phyloP scores from a whole-genome alignment of 1,140 invertebrate species.

The Melipona quadrifasciata region DNA sequence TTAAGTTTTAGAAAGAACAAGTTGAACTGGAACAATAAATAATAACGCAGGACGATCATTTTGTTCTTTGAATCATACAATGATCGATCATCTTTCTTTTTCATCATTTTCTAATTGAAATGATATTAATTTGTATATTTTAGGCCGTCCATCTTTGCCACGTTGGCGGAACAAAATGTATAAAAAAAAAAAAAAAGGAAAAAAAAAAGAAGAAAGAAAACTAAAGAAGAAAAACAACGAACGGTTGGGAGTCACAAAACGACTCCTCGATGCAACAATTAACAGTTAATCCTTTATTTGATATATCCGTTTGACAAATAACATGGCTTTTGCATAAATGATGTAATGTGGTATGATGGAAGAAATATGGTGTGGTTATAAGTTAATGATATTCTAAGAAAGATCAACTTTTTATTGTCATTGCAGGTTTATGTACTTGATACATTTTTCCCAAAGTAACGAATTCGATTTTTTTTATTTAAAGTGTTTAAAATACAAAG shows the following conservation, averaged over 20 bases:
- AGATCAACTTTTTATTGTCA: neutral
- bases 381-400: neutral
- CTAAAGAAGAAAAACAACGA: neutral
- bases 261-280: neutral
- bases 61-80: neutral
- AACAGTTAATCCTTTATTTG: conserved; percentile 42
- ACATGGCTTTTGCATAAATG: conserved; percentile 26
- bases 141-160: conserved; percentile 32
- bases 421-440: neutral
- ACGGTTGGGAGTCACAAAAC: neutral
- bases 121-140: conserved; percentile 34
- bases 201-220: neutral
- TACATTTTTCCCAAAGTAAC: neutral
- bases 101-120: conserved; percentile 16
- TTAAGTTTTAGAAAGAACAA: neutral
- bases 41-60: conserved; percentile 23
- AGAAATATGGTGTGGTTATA: neutral
- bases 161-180: neutral
- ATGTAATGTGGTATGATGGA: neutral
- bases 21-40: neutral
- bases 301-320: conserved; percentile 7
- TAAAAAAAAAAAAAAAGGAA: neutral
- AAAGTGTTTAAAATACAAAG: too few relatives aligned
- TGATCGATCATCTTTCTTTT: neutral
- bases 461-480: neutral